phyloP scores from a whole-genome alignment of 1,140 invertebrate genomes.

The Zaprionus inermis region DNA sequence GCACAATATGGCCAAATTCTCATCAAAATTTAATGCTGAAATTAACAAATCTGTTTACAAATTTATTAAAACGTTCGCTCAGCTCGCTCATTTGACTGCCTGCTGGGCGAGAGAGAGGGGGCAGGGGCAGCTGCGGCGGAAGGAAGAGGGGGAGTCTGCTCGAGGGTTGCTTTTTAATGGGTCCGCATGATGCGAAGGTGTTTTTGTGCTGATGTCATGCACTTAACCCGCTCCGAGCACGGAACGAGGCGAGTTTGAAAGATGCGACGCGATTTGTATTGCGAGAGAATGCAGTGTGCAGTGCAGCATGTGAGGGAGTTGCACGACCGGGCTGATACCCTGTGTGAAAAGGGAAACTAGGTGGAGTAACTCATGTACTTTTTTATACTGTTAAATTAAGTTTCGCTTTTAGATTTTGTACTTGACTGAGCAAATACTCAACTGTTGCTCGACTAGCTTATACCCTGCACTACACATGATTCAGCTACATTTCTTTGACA shows the following conservation, averaged over 20 bases:
- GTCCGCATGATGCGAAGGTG: constrained; percentile 34
- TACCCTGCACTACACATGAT: not conserved
- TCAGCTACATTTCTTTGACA: not conserved
- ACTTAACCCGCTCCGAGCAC: constrained; percentile 31
- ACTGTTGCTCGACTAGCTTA: not conserved
- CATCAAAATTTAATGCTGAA: constrained; percentile 84
- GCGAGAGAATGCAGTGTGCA: not conserved
- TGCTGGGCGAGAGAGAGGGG: not conserved
- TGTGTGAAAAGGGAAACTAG: not conserved
- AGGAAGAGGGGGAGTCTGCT: not conserved
- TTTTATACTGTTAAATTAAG: no score
- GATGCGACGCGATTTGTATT: constrained; percentile 7
- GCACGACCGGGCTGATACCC: not conserved
- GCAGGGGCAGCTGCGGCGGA: no score
- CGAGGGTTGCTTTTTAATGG: constrained; percentile 41
- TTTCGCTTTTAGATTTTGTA: no score
- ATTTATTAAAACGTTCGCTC: constrained; percentile 83
- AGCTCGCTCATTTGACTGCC: constrained; percentile 61
- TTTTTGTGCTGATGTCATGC: constrained; percentile 44
- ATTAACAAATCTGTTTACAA: constrained; percentile 84
- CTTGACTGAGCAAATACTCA: no score
- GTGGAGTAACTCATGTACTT: no score
- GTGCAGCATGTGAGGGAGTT: not conserved
- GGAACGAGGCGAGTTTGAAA: not conserved
- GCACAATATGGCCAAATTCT: constrained; percentile 83